These are phyloP conservation scores for Chamaetylas fuelleborni DNA, from an alignment of 2,113 vertebrate genomes.

Conservation along the genomic window DNA sequence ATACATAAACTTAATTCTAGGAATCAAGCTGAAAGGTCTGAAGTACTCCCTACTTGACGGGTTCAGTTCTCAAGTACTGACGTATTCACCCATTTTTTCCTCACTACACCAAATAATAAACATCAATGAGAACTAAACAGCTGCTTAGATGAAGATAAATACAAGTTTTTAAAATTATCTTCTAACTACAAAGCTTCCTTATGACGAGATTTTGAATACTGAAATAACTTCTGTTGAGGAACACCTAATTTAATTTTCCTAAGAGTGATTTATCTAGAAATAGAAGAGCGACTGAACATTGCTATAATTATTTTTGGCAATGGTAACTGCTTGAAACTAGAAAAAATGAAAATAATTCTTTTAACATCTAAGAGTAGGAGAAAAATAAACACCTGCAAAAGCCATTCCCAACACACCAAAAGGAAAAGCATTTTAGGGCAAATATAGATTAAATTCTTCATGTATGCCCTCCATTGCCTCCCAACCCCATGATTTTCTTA, in stretches of 20 bases:
- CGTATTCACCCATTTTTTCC: background rate
- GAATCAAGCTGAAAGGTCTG: background rate
- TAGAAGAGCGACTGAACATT: background rate
- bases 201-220: background rate
- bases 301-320: background rate
- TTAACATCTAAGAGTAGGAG: background rate
- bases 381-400: background rate
- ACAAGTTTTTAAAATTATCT: background rate
- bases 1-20: background rate
- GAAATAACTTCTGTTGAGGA: background rate
- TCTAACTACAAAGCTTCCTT: background rate
- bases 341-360: constrained; percentile 7
- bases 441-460: background rate
- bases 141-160: background rate
- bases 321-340: background rate
- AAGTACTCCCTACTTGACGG: background rate
- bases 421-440: background rate
- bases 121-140: background rate
- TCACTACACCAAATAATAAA: background rate
- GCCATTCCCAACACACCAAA: background rate
- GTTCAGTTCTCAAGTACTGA: background rate
- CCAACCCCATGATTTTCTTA: background rate
- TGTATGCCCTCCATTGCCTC: background rate
- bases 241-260: background rate
- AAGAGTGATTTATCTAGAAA: background rate